phyloP scores from a whole-genome alignment of 1,140 invertebrate species.

The Frieseomelitta varia region DNA sequence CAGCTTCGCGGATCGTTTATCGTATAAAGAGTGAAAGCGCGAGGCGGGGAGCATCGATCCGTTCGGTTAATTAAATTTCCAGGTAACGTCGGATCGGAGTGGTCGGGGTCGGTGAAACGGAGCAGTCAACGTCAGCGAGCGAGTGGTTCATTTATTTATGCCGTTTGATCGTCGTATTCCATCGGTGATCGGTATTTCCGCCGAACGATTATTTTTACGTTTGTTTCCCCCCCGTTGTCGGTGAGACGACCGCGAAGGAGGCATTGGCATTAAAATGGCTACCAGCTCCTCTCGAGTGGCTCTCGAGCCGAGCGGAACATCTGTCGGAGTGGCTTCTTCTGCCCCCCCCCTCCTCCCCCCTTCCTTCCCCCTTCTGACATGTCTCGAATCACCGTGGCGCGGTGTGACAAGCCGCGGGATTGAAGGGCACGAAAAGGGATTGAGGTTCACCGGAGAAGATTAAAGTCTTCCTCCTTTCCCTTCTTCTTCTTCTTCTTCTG shows the following conservation, averaged over 20 bases:
- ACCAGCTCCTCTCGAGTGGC: constrained; percentile 63
- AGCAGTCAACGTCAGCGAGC: no score
- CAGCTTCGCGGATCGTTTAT: constrained; percentile 18
- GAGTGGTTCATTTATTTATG: constrained; percentile 32
- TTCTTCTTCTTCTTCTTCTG: not conserved
- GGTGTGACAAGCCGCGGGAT: constrained; percentile 59
- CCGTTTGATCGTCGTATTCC: constrained; percentile 7
- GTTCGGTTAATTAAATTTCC: constrained; percentile 29
- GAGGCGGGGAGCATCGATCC: not conserved
- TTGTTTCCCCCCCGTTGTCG: constrained; percentile 35
- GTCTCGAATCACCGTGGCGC: constrained; percentile 44
- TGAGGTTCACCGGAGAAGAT: constrained; percentile 58
- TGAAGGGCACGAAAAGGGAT: constrained; percentile 63
- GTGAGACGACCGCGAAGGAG: constrained; percentile 25
- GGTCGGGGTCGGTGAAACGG: not conserved
- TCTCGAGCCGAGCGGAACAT: constrained; percentile 61
- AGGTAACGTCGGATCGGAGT: not conserved
- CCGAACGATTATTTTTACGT: constrained; percentile 59
- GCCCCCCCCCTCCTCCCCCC: not conserved
- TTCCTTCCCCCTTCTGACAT: constrained; percentile 32
- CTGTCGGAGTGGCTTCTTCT: constrained; percentile 66
- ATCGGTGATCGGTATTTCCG: constrained; percentile 22
- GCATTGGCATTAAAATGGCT: constrained; percentile 58
- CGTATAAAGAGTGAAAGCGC: not conserved
- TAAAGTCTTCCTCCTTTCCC: constrained; percentile 39